These are phyloP conservation scores for Cactoblastis cactorum DNA, from an alignment of 2,888 invertebrate species.

Conservation along the genomic window DNA sequence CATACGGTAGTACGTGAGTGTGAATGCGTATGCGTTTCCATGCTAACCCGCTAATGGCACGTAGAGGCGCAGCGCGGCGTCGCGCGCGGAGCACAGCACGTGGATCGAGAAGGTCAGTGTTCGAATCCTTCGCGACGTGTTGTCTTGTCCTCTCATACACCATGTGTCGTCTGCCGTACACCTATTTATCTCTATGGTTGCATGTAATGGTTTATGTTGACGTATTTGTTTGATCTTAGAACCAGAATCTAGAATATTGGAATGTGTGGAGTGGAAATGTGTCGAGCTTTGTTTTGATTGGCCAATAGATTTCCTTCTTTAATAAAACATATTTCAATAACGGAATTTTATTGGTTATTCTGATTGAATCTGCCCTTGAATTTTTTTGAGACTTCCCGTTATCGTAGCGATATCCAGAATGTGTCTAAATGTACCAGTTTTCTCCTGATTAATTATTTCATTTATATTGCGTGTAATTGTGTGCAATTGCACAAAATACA, in stretches of 20 bases:
- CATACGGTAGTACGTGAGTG: conserved; percentile 56
- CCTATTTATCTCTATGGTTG: not conserved
- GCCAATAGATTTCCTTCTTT: too few relatives aligned
- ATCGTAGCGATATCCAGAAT: too few relatives aligned
- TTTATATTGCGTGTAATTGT: too few relatives aligned
- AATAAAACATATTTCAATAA: too few relatives aligned
- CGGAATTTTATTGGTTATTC: too few relatives aligned
- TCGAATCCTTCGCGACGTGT: conserved; percentile 15
- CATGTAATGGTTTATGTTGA: conserved; percentile 2
- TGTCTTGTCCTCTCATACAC: conserved; percentile 14
- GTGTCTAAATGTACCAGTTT: too few relatives aligned
- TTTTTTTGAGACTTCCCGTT: too few relatives aligned
- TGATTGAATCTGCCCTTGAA: too few relatives aligned
- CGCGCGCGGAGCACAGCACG: conserved; percentile 82
- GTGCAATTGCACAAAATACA: not conserved
- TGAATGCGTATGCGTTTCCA: conserved; percentile 75
- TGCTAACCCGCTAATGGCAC: conserved; percentile 78
- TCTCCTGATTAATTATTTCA: too few relatives aligned
- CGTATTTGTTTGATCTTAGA: not conserved
- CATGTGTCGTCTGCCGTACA: conserved; percentile 13
- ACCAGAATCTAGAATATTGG: too few relatives aligned
- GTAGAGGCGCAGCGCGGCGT: conserved; percentile 71
- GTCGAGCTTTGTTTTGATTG: too few relatives aligned
- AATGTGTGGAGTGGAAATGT: too few relatives aligned
- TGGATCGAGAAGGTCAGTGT: conserved; percentile 92